Percentiles rank a stretch among this genome's conserved stretches.
These are phyloP conservation scores for Sinocyclocheilus anshuiensis DNA, from an alignment of 2,113 vertebrate genomes.

Conservation along the genomic window DNA sequence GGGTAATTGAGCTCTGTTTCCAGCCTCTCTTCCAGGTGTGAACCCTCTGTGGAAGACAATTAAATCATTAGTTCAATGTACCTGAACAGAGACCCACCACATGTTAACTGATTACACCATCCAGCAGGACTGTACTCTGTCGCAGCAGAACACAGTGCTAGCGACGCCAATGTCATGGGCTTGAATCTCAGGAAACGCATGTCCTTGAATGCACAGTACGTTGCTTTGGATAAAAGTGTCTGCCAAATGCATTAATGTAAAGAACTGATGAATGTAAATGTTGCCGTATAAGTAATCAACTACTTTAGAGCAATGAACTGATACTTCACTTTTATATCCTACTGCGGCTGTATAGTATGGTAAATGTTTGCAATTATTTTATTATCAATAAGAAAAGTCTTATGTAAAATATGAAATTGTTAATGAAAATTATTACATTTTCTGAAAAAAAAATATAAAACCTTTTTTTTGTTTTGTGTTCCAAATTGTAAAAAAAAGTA, in stretches of 20 bases:
- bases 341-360: too few relatives aligned
- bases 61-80: constrained; percentile 41
- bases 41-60: constrained; percentile 41
- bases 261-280: neutral
- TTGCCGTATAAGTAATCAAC: too few relatives aligned
- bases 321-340: too few relatives aligned
- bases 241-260: neutral
- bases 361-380: too few relatives aligned
- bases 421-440: too few relatives aligned
- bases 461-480: too few relatives aligned
- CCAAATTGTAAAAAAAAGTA: too few relatives aligned
- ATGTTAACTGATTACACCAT: constrained; percentile 45
- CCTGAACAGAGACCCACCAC: constrained; percentile 43
- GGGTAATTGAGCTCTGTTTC: constrained; percentile 43
- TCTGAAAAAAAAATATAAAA: too few relatives aligned
- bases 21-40: constrained; percentile 44
- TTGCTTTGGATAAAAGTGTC: neutral
- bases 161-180: neutral
- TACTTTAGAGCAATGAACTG: too few relatives aligned
- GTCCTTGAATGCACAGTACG: neutral
- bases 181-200: neutral
- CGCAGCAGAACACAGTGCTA: neutral
- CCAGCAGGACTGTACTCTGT: constrained; percentile 7
- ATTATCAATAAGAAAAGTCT: too few relatives aligned
- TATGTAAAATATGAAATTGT: too few relatives aligned